Percentiles rank a stretch among this genome's conserved stretches.
These are phyloP conservation scores for Latrodectus elegans DNA, from an alignment of 2,888 invertebrate genomes.

Conservation along the genomic window DNA sequence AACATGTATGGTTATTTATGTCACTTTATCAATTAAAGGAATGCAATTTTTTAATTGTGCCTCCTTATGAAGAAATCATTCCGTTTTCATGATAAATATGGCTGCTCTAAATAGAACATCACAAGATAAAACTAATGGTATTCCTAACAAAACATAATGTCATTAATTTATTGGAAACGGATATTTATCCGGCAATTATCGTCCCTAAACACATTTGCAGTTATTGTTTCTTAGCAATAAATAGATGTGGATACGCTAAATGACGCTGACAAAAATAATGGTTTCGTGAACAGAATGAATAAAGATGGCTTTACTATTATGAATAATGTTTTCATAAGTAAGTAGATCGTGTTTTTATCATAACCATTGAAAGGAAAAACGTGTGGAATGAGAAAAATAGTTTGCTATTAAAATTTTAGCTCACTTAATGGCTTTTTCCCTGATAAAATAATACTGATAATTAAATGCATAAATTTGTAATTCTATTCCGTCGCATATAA, in stretches of 20 bases:
- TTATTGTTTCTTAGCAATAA: constrained; percentile 21
- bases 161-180: constrained; percentile 38
- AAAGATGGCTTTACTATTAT: not conserved
- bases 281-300: not conserved
- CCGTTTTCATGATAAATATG: constrained; percentile 3
- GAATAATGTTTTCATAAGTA: not conserved
- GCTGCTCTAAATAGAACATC: constrained; percentile 6
- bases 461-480: too few relatives aligned
- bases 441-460: too few relatives aligned
- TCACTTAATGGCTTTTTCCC: too few relatives aligned
- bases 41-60: too few relatives aligned
- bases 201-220: constrained; percentile 7
- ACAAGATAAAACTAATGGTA: constrained; percentile 33
- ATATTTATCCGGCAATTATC: constrained; percentile 47
- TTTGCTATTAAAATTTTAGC: too few relatives aligned
- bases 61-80: too few relatives aligned
- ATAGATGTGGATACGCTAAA: constrained; percentile 17
- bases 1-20: too few relatives aligned
- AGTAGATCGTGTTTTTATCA: too few relatives aligned
- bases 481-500: too few relatives aligned
- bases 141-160: constrained; percentile 19
- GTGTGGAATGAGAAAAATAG: too few relatives aligned
- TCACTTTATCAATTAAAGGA: too few relatives aligned
- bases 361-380: too few relatives aligned
- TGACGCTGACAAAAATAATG: not conserved